Base-by-base conservation (phyloP, 2,888 invertebrate genomes). In the Norana najaformis region DNA sequence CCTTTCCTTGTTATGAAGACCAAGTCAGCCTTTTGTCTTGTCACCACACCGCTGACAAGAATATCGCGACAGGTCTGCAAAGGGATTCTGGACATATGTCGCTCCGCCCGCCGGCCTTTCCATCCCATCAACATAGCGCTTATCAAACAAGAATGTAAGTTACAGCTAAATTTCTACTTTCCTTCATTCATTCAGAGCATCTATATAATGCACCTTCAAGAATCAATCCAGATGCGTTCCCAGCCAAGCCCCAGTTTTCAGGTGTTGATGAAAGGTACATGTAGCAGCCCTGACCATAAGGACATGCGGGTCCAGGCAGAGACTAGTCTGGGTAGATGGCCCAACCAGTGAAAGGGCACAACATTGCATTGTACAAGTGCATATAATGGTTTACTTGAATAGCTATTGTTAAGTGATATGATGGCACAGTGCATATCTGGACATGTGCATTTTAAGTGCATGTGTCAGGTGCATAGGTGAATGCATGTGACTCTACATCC, bases 1-100 rank as follows among this genome's bases (percentile, higher is more conserved):
- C 97, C 98, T 91, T 96, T 98, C 90, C 98, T 98, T 90, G 98
- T 98, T 88, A 98, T 98, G 98, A 98, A 98, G 96, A 98, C 98
- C 90, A 96, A 98, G 94, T 98, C 98, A 93, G 98, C 98, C 91
- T 98, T 99, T 96, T 98, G 98, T 96, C 96, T 98, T 94, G 97
- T 97, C 95, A 98, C 95, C n/a, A 98, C 98, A 93, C 97, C 97
- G 91, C 96, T 98, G 94, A 98, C 98, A 91, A 96, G 98, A 93
- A 96, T 98, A 92, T 98, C 98, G 90, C 96, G 98, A 91, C 96
- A 97, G 92, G 47, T 98, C 92, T 97, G 98, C 95, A 96, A 97
- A 93, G 97, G 97, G 93, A 96, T 97, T 93, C 96, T 95, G 20
- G 93, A 97, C 93, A 97, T 98, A 11, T 95, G 97, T 36, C 98